Percentiles rank a stretch among this genome's conserved stretches.
phyloP scores from a whole-genome alignment of 2,888 invertebrate genomes.

The Tetragnatha montana region DNA sequence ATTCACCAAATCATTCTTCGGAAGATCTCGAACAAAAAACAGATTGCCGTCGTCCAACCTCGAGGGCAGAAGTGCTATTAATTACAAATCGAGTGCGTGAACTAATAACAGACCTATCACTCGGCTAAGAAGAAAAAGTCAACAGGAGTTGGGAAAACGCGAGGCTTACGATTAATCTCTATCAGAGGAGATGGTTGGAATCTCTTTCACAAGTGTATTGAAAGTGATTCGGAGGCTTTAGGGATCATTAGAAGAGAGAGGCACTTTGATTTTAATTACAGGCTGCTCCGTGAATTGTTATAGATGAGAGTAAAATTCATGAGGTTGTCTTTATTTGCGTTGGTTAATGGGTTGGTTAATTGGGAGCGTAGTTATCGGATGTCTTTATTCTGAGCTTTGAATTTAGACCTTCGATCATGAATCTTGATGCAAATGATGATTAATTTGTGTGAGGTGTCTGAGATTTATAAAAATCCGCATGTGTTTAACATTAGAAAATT shows the following conservation, averaged over 20 bases:
- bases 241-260: not conserved
- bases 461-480: too few relatives aligned
- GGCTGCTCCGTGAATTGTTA: not conserved
- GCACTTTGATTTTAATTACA: conserved; percentile 6
- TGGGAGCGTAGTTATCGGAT: too few relatives aligned
- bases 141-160: not conserved
- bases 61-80: not conserved
- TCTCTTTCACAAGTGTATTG: not conserved
- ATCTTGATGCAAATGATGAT: too few relatives aligned
- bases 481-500: too few relatives aligned
- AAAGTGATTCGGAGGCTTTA: not conserved
- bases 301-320: not conserved
- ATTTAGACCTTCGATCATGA: too few relatives aligned
- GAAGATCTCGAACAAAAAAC: not conserved
- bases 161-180: not conserved
- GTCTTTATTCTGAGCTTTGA: too few relatives aligned
- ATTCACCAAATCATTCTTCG: too few relatives aligned
- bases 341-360: not conserved
- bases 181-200: not conserved
- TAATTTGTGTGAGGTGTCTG: too few relatives aligned
- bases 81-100: not conserved
- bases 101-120: not conserved
- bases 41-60: not conserved
- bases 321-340: not conserved
- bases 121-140: not conserved